phyloP scores from a whole-genome alignment of 2,888 invertebrate species.

The Rhyacophila evoluta region DNA sequence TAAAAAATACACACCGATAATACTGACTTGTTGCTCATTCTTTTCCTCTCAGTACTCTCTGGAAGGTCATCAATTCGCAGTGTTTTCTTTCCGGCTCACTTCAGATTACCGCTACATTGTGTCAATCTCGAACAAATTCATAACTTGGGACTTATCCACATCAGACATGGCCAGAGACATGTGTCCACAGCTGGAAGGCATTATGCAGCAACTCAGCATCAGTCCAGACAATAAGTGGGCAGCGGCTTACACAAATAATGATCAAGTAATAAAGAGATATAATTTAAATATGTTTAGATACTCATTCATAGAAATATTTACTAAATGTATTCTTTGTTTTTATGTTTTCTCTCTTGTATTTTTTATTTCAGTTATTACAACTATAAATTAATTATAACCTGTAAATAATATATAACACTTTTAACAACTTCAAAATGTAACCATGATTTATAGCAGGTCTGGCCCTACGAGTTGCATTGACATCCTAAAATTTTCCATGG shows the following conservation, averaged over 20 bases:
- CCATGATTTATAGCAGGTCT: no score
- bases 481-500: no score
- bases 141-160: constrained; percentile 96
- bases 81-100: constrained; percentile 91
- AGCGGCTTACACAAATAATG: constrained; percentile 95
- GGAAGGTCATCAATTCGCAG: constrained; percentile 98
- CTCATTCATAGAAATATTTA: background rate
- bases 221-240: constrained; percentile 97
- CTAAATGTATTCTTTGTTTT: background rate
- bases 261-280: constrained; percentile 74
- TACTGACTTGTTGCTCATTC: no score
- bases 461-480: no score
- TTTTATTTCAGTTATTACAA: no score
- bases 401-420: no score
- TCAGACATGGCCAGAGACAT: constrained; percentile 95
- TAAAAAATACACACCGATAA: no score
- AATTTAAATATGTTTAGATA: background rate
- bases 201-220: constrained; percentile 93
- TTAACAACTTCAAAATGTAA: no score
- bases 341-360: background rate
- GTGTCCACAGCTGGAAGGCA: constrained; percentile 92
- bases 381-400: no score
- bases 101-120: constrained; percentile 93
- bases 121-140: constrained; percentile 95
- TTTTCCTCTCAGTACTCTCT: constrained; percentile 81